These are phyloP conservation scores for Hirundichthys speculiger DNA, from an alignment of 2,113 vertebrate genomes.

Conservation along the genomic window DNA sequence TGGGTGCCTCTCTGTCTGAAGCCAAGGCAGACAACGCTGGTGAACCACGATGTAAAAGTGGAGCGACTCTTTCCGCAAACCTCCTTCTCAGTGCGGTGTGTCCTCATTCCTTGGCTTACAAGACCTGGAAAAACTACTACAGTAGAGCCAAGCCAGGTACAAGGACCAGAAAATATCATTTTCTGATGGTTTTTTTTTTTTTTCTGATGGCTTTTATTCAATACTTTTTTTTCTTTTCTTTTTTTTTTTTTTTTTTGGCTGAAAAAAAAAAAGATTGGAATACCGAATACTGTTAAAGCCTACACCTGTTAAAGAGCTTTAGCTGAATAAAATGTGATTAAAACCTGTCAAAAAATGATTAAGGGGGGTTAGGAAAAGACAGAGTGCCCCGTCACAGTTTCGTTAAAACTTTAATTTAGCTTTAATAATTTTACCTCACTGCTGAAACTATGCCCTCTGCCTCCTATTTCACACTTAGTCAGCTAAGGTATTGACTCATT, in stretches of 20 bases:
- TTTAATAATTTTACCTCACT: not conserved
- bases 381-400: no score
- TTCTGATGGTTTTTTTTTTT: constrained; percentile 4
- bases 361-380: no score
- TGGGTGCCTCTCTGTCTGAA: constrained; percentile 69
- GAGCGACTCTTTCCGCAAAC: constrained; percentile 50
- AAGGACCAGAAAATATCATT: constrained; percentile 10
- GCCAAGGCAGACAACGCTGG: constrained; percentile 64
- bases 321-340: no score
- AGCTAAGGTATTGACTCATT: constrained; percentile 30
- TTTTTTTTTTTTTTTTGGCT: no score
- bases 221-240: not conserved
- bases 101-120: constrained; percentile 15
- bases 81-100: constrained; percentile 40
- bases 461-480: constrained; percentile 13
- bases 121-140: constrained; percentile 11
- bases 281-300: no score
- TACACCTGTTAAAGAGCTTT: no score
- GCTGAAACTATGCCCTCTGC: constrained; percentile 5
- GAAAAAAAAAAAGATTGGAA: not conserved
- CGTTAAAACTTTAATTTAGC: no score
- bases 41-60: constrained; percentile 66
- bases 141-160: constrained; percentile 1
- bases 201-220: no score
- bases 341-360: no score